A percentile compares a stretch with the other conserved stretches of the same genome.
These are phyloP conservation scores for Gambelia wislizenii DNA, from an alignment of 2,797 vertebrate genomes.

Conservation along the genomic window DNA sequence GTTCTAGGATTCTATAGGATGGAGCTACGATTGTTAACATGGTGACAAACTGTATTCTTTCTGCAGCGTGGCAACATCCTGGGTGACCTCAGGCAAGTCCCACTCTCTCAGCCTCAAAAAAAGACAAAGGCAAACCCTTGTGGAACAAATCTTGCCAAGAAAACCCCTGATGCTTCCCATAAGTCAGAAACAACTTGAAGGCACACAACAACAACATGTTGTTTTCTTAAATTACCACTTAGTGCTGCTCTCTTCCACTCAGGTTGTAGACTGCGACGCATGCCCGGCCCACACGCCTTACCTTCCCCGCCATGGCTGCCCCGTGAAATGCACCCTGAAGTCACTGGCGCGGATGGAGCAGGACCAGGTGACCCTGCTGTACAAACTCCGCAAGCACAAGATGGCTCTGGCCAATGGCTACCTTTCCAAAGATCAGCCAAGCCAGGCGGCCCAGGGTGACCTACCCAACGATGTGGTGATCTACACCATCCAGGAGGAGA, in stretches of 20 bases:
- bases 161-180: no score
- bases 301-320: not conserved
- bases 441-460: accelerated
- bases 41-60: no score
- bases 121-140: no score
- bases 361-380: conserved; percentile 2
- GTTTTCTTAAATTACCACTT: no score
- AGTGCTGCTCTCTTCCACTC: not conserved
- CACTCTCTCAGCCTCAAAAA: no score
- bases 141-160: no score
- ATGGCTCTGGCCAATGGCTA: not conserved
- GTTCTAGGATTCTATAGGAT: no score
- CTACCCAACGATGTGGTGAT: not conserved
- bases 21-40: no score
- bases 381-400: not conserved
- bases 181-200: no score
- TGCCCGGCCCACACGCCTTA: not conserved
- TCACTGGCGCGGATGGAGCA: not conserved
- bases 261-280: not conserved
- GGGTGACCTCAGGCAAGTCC: no score
- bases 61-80: no score
- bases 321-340: not conserved
- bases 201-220: no score
- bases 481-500: conserved; percentile 17
- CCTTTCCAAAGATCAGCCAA: accelerated